Percentiles rank a stretch among this genome's conserved stretches.
phyloP scores from a whole-genome alignment of 2,888 invertebrate genomes.

The Timandra comae region DNA sequence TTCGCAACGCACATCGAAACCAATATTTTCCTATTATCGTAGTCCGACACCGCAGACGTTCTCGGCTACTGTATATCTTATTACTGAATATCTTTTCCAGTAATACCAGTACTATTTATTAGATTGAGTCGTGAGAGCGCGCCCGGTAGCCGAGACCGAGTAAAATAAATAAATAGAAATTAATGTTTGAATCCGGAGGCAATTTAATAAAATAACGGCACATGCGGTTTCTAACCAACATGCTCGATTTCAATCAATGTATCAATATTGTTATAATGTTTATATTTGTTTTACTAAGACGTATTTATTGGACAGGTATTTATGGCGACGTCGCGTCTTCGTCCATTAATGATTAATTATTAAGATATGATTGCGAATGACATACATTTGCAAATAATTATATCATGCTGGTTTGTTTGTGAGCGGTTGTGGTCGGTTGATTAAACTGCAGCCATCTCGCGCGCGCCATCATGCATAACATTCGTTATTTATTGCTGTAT shows the following conservation, averaged over 20 bases:
- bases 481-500: slow-evolving; percentile 47
- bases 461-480: slow-evolving; percentile 34
- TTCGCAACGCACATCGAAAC: slow-evolving; percentile 28
- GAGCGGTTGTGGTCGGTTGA: slow-evolving; percentile 31
- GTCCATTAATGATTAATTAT: slow-evolving; percentile 23
- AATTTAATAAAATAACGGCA: slow-evolving; percentile 42
- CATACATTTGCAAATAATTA: slow-evolving; percentile 16
- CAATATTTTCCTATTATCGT: slow-evolving; percentile 59
- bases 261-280: slow-evolving; percentile 4
- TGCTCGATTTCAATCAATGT: slow-evolving; percentile 8
- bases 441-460: slow-evolving; percentile 33
- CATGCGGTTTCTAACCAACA: slow-evolving; percentile 24
- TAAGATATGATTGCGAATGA: slow-evolving; percentile 19
- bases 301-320: background rate
- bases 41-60: slow-evolving; percentile 40
- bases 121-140: slow-evolving; percentile 72
- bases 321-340: slow-evolving; percentile 6
- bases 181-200: slow-evolving; percentile 32
- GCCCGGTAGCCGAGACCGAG: slow-evolving; percentile 50
- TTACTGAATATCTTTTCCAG: slow-evolving; percentile 58
- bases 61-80: slow-evolving; percentile 62
- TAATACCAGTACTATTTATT: slow-evolving; percentile 67
- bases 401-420: slow-evolving; percentile 24
- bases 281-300: too few relatives aligned
- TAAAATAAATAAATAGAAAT: slow-evolving; percentile 64